A percentile compares a stretch with the other conserved stretches of the same genome.
Evolutionary conservation across 2,113 vertebrate genomes (phyloP).

Genomic region (Parotia lawesii): DNA sequence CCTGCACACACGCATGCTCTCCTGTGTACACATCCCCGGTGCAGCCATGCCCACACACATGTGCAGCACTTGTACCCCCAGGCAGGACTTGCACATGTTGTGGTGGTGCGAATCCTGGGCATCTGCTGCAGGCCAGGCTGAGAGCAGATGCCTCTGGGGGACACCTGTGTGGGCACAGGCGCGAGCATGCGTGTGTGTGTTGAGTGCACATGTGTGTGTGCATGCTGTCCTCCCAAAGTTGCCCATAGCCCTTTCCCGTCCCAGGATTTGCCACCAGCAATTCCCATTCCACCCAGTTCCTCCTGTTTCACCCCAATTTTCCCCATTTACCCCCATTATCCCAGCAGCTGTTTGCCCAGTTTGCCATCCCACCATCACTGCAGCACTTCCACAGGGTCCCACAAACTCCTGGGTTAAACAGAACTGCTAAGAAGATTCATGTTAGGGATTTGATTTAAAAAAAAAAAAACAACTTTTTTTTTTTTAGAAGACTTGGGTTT

Average conservation of each 20-base stretch:
- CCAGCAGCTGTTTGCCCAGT: neutral
- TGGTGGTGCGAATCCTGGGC: neutral
- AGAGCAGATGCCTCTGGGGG: neutral
- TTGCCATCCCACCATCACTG: too few relatives aligned
- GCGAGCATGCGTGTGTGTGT: fast-evolving
- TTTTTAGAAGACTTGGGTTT: neutral
- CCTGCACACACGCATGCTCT: fast-evolving
- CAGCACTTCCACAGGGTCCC: fast-evolving
- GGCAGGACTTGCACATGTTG: neutral
- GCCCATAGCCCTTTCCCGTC: neutral
- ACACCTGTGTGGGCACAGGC: fast-evolving
- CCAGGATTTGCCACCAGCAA: neutral
- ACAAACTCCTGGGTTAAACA: neutral
- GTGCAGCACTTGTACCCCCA: neutral
- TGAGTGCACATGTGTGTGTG: neutral
- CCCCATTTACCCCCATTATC: neutral
- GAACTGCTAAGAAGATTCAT: neutral
- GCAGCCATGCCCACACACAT: neutral
- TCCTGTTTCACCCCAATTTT: neutral
- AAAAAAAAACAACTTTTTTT: too few relatives aligned
- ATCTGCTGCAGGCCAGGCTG: neutral
- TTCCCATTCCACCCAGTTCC: neutral
- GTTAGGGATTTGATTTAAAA: neutral
- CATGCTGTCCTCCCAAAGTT: neutral
- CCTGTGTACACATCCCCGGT: neutral